phyloP scores from a whole-genome alignment of 2,888 invertebrate species.

The Acanthosepion pharaonis region DNA sequence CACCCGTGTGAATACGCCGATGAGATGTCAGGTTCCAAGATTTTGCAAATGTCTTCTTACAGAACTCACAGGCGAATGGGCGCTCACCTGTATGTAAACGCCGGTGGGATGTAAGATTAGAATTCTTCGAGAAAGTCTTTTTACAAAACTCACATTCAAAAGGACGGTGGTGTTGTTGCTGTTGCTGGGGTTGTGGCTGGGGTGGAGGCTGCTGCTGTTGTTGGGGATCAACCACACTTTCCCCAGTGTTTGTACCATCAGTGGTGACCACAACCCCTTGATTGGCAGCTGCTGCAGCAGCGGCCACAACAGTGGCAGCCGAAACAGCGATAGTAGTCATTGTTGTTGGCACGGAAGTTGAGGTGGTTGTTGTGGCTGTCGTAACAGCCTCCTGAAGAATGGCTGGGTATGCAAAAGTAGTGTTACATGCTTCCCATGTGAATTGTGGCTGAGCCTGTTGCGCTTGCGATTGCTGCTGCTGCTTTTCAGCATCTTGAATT shows the following conservation, averaged over 20 bases:
- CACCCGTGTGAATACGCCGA: slow-evolving; percentile 37
- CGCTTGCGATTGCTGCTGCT: not conserved
- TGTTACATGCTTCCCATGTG: slow-evolving; percentile 39
- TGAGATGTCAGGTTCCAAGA: slow-evolving; percentile 40
- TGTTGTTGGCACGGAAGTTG: slow-evolving; percentile 17
- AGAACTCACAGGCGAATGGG: slow-evolving; percentile 16
- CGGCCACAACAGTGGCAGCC: not conserved
- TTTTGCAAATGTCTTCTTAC: slow-evolving; percentile 45
- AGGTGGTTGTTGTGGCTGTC: slow-evolving; percentile 6
- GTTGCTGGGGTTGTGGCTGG: not conserved
- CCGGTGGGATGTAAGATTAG: slow-evolving; percentile 41
- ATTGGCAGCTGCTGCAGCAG: slow-evolving; percentile 10
- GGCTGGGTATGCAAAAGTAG: slow-evolving; percentile 37
- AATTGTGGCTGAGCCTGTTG: slow-evolving; percentile 36
- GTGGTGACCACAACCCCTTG: slow-evolving; percentile 20
- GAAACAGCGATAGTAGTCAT: slow-evolving; percentile 41
- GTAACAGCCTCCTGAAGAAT: slow-evolving; percentile 34
- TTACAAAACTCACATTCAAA: slow-evolving; percentile 43
- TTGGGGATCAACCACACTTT: not conserved
- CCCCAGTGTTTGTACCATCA: not conserved
- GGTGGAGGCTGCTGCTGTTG: not conserved
- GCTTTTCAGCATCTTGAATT: slow-evolving; percentile 39
- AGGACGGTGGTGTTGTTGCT: slow-evolving; percentile 40
- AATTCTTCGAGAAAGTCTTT: slow-evolving; percentile 46
- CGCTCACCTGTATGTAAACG: slow-evolving; percentile 42